Base-by-base conservation (phyloP, 2,797 vertebrate genomes). In the Diplodus puntazzo region DNA sequence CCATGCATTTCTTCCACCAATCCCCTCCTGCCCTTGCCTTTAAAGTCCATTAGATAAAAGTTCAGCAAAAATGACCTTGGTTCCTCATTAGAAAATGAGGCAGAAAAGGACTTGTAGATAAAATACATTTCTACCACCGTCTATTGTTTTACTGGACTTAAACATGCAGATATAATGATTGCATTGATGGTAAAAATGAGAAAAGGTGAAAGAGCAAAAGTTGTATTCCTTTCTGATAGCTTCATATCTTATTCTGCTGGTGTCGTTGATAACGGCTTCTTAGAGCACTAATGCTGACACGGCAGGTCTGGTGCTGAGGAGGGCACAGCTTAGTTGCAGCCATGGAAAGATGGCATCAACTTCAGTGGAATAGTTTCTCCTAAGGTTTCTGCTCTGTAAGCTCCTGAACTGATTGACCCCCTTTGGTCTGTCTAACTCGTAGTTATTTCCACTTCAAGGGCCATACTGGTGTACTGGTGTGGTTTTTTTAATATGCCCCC, bases 291-390 rank as follows among this genome's bases (percentile, higher is more conserved):
- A 27, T 70, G 84, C 87, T 84, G 84, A 84, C 81, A 62, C 30
- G 58, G 83, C 81, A 67, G 46, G 9, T 50, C 67, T 77, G 72
- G 48, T 60, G 69, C 62, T 62, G 52, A 75, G 75, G 69, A 64
- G 86, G 87, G 71, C 84, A 82, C 61, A 70, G 64, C 78, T 73
- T 71, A 76, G 50, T 18, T 81, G 83, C 43, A 71, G 64, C 57
- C 65, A 77, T 78, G 90, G 92, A 92, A 93, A 89, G 20, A 88
- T 85, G 77, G 75, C 87, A 75, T 72, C 59, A 70, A 1, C 66
- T 60, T 71, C 20, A 58, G 65, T 48, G 53, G 69, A 81, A 78
- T 11, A 7, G 12, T 69, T 76, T 85, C 57, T 52, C 34, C 69
- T 34, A 52, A 18, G 46, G 75, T 81, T 65, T 82, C 75, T 50